Evolutionary conservation across 2,888 invertebrate species (phyloP).

Genomic region (Tromatobia lineatoria): DNA sequence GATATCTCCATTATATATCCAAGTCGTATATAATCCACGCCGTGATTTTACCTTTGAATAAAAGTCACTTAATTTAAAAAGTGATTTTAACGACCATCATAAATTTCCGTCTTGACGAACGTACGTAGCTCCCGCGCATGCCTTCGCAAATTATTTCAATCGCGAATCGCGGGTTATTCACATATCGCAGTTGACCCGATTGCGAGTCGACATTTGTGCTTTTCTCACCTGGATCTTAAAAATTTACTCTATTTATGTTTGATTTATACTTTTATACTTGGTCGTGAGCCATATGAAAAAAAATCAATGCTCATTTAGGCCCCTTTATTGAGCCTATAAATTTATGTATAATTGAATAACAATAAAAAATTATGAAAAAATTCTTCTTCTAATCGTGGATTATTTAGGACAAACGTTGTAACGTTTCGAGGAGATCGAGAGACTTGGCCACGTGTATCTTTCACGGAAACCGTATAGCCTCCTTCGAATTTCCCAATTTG

Average conservation of each 20-base stretch:
- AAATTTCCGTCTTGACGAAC: conserved; percentile 68
- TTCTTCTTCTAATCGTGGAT: conserved; percentile 15
- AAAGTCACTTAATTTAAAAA: conserved; percentile 75
- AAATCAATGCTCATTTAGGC: too few species aligned
- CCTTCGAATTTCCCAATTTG: conserved; percentile 78
- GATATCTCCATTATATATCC: conserved; percentile 72
- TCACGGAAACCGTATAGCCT: neutral
- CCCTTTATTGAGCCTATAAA: too few species aligned
- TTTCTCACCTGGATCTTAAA: neutral
- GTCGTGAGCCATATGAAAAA: too few species aligned
- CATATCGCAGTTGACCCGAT: neutral
- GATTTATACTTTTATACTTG: neutral
- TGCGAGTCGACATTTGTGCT: neutral
- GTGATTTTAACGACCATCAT: conserved; percentile 72
- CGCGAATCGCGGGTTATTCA: neutral
- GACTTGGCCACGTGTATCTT: neutral
- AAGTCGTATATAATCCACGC: conserved; percentile 66
- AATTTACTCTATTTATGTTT: neutral
- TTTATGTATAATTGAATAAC: too few species aligned
- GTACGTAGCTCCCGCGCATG: conserved; percentile 51
- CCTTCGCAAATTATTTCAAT: conserved; percentile 57
- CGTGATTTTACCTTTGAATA: conserved; percentile 73
- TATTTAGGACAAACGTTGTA: conserved; percentile 6
- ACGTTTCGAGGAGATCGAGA: neutral
- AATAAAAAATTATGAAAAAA: too few species aligned